Conservation (phyloP, 1,140 invertebrate genomes). For the Diabrotica undecimpunctata region DNA sequence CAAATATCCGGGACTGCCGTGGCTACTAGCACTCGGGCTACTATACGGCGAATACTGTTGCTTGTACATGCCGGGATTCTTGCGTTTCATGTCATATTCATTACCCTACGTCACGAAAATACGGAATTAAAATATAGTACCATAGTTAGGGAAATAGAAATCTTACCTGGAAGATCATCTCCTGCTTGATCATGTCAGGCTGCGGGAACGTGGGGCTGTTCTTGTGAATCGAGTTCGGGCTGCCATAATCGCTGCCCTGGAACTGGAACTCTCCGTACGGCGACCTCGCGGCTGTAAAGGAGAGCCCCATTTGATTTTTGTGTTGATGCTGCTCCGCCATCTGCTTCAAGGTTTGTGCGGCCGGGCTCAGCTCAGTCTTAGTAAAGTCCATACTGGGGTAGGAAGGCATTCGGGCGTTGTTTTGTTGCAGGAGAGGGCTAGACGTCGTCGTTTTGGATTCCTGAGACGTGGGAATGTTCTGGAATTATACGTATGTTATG, state of each 20-base stretch:
- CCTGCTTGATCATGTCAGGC: slow-evolving; percentile 48
- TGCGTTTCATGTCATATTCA: slow-evolving; percentile 55
- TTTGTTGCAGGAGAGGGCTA: slow-evolving; percentile 33
- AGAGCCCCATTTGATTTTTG: slow-evolving; percentile 63
- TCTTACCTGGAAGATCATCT: slow-evolving; percentile 44
- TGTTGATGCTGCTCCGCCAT: slow-evolving; percentile 96
- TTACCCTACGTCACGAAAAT: slow-evolving; percentile 24
- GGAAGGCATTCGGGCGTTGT: slow-evolving; percentile 41
- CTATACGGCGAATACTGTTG: slow-evolving; percentile 68
- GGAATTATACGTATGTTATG: slow-evolving; percentile 3
- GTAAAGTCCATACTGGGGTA: slow-evolving; percentile 53
- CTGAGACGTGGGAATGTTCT: slow-evolving; percentile 29
- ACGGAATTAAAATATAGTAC: too few species aligned
- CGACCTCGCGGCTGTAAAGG: slow-evolving; percentile 47
- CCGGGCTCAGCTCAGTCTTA: slow-evolving; percentile 74
- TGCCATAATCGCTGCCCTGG: slow-evolving; percentile 50
- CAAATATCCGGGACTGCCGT: slow-evolving; percentile 62
- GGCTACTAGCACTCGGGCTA: slow-evolving; percentile 57
- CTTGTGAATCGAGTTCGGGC: slow-evolving; percentile 53
- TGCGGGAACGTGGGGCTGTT: slow-evolving; percentile 48
- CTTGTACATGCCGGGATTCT: slow-evolving; percentile 48
- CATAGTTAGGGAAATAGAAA: too few species aligned
- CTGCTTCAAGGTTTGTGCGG: slow-evolving; percentile 89
- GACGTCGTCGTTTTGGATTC: slow-evolving; percentile 33
- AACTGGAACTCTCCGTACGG: slow-evolving; percentile 55